Percentiles rank a stretch among this genome's conserved stretches.
Evolutionary conservation across 1,140 invertebrate species (phyloP).

Genomic region (Drosophila leontia): DNA sequence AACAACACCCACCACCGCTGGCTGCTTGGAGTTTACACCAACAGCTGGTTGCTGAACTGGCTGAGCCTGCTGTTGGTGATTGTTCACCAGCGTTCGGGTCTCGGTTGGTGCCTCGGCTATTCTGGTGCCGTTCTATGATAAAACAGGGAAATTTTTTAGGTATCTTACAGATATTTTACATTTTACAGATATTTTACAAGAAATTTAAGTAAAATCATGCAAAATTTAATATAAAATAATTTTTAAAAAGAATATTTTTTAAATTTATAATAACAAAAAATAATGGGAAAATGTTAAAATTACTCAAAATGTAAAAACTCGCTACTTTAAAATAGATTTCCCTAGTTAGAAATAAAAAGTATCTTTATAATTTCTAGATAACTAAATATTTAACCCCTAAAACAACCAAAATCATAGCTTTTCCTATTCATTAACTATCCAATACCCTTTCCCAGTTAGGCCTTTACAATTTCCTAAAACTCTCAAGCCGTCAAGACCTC

Average conservation of each 20-base stretch:
- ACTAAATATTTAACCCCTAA: no score
- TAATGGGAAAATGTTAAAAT: background rate
- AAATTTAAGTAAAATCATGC: background rate
- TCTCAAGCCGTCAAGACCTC: background rate
- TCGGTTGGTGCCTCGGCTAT: constrained; percentile 69
- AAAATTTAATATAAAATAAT: background rate
- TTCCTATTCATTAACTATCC: background rate
- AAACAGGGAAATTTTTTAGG: constrained; percentile 13
- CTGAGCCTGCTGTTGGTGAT: constrained; percentile 56
- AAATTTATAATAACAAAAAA: background rate
- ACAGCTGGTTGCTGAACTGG: constrained; percentile 55
- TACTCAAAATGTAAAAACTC: no score
- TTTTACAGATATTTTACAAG: background rate
- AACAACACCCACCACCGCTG: constrained; percentile 32
- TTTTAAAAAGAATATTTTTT: no score
- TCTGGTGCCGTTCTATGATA: constrained; percentile 58
- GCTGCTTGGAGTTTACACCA: constrained; percentile 52
- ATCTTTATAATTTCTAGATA: background rate
- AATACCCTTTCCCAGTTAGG: constrained; percentile 16
- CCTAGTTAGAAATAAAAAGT: background rate
- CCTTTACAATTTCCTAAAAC: background rate
- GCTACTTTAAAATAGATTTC: no score
- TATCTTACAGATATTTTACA: background rate
- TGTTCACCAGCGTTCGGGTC: constrained; percentile 54
- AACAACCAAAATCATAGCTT: background rate